Base-by-base conservation (phyloP, 2,888 invertebrate genomes). In the Zele albiditarsus region DNA sequence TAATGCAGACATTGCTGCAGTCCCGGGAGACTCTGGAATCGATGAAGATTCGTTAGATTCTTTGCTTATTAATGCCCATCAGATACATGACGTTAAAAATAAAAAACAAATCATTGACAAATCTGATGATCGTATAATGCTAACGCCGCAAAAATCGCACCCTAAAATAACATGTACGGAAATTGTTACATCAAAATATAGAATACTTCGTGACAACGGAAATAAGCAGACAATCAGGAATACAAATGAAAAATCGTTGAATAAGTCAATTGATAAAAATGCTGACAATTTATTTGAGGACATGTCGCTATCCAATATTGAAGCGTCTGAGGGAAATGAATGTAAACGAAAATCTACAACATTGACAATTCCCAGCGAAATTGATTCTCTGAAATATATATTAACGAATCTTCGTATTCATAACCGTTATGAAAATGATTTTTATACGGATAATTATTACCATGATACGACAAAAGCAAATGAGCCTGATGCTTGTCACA, bases 141-240 rank as follows among this genome's bases (percentile, higher is more conserved):
- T 16, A 49, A 8, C 12, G 28, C 28, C 28, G n/a, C 38, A 73
- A 60, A 76, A 77, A 66, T 16, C 38, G 0, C 78, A 74, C 16
- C 80, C 78, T 12, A 81, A 70, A 77, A 74, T 84, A 75, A 82
- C 58, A 3, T 67, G 58, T n/a, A 80, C 77, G 3, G 79, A 81
- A 71, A 78, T 83, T 58, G 71, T 84, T 0, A 80, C 73, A 4
- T 79, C 46, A 20, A 83, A 73, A 3, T 83, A 81, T 46, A 83
- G 46, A 46, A 82, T 84, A 75, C 69, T 83, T 62, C 60, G 70
- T 4, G 68, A 74, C 6, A 63, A 73, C 28, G 12, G 53, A 16
- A 58, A 31, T 16, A 31, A n/a, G 8, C n/a, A n/a, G 10, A 53
- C 14, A 31, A 20, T 28, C 23, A 60, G n/a, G 20, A 72, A 60